A percentile compares a stretch with the other conserved stretches of the same genome.
These are phyloP conservation scores for Xyrichtys novacula DNA, from an alignment of 2,797 vertebrate species.

Conservation along the genomic window DNA sequence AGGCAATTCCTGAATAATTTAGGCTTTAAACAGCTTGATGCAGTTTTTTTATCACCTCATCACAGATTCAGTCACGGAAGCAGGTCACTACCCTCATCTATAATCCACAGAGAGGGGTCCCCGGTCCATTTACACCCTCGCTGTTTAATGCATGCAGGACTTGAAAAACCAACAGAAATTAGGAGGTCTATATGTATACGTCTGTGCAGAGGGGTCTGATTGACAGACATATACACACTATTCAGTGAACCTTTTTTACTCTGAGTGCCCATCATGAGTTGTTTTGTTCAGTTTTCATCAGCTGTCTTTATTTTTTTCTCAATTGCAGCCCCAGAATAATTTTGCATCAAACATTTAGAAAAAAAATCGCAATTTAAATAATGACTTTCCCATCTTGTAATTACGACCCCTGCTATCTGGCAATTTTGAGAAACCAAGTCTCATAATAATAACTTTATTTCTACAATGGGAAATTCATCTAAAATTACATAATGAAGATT, in stretches of 20 bases:
- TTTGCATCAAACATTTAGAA: conserved; percentile 11
- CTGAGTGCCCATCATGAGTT: background rate
- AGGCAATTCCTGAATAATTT: conserved; percentile 64
- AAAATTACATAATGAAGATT: background rate
- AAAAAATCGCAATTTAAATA: conserved; percentile 6
- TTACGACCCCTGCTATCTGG: conserved; percentile 10
- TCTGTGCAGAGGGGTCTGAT: conserved; percentile 12
- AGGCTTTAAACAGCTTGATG: conserved; percentile 44
- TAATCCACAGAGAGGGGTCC: conserved; percentile 56
- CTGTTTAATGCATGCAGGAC: conserved; percentile 14
- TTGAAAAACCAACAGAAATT: conserved; percentile 21
- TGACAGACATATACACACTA: background rate
- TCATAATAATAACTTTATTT: background rate
- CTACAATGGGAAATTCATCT: background rate
- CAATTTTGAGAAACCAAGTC: conserved; percentile 1
- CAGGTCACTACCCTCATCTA: conserved; percentile 64
- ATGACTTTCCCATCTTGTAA: conserved; percentile 19
- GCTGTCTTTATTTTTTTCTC: no score
- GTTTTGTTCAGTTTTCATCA: background rate
- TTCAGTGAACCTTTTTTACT: no score
- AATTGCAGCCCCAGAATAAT: conserved; percentile 1
- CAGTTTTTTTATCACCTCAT: conserved; percentile 53
- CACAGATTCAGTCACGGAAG: conserved; percentile 67
- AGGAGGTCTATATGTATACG: conserved; percentile 8
- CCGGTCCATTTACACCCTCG: conserved; percentile 60